phyloP scores from a whole-genome alignment of 2,113 vertebrate species.

The Cynopterus brachyotis region DNA sequence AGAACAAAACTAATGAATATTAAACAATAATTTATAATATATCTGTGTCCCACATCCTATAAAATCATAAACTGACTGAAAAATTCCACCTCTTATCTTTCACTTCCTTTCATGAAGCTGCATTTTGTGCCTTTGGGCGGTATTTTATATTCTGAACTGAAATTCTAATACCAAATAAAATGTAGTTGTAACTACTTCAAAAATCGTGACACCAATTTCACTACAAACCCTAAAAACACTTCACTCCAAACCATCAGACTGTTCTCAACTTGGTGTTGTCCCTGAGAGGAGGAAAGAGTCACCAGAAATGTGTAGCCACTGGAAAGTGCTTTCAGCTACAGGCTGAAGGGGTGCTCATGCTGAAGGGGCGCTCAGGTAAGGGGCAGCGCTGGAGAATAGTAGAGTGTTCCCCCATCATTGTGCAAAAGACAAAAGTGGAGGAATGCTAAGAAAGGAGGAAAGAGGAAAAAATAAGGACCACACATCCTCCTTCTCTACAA shows the following conservation, averaged over 20 bases:
- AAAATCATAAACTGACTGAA: neutral
- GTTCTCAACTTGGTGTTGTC: too few relatives aligned
- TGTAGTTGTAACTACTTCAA: neutral
- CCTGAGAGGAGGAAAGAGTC: neutral
- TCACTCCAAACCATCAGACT: neutral
- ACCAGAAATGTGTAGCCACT: accelerated
- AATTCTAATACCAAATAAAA: slow-evolving; percentile 18
- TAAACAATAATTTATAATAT: neutral
- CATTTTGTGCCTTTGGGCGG: slow-evolving; percentile 22
- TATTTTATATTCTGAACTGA: slow-evolving; percentile 19
- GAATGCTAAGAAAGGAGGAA: neutral
- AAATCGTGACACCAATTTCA: slow-evolving; percentile 6
- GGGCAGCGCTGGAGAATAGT: neutral
- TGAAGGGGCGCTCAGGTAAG: too few relatives aligned
- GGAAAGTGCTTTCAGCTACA: neutral
- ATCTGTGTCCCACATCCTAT: neutral
- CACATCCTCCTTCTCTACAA: neutral
- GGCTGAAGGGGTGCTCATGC: neutral
- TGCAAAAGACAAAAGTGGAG: neutral
- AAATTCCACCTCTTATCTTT: neutral
- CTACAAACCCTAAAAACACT: neutral
- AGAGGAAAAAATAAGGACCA: neutral
- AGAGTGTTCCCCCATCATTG: neutral
- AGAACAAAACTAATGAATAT: slow-evolving; percentile 42
- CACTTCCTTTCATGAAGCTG: slow-evolving; percentile 29